These are phyloP conservation scores for Spodoptera litura DNA, from an alignment of 1,140 invertebrate species.

Conservation along the genomic window DNA sequence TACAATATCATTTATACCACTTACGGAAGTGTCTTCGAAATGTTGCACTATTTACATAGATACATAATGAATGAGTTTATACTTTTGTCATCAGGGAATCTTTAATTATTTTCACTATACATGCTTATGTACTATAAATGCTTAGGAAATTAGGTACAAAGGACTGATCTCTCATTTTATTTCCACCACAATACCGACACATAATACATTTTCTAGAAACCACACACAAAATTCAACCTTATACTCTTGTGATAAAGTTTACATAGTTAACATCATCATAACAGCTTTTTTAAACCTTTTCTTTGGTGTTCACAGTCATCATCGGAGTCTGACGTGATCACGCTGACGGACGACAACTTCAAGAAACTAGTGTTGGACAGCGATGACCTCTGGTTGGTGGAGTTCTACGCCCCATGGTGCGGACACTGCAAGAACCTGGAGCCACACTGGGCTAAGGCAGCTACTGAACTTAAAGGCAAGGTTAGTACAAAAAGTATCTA, in stretches of 20 bases:
- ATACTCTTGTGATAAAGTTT: too few species aligned
- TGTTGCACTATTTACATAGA: not conserved
- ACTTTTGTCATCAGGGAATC: too few species aligned
- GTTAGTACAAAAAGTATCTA: constrained; percentile 67
- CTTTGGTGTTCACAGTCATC: constrained; percentile 66
- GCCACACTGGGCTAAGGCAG: constrained; percentile 97
- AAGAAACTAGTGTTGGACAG: constrained; percentile 95
- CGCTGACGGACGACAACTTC: constrained; percentile 98
- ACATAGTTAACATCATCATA: too few species aligned
- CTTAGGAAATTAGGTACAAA: too few species aligned
- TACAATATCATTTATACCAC: not conserved
- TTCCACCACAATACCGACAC: not conserved
- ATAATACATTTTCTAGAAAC: too few species aligned
- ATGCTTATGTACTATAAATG: too few species aligned
- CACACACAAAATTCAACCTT: too few species aligned
- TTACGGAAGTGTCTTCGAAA: constrained; percentile 20
- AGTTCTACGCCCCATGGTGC: constrained; percentile 99
- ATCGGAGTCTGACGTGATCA: constrained; percentile 90
- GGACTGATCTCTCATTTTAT: not conserved
- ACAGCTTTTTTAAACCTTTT: not conserved
- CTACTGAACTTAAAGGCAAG: constrained; percentile 97
- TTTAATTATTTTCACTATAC: too few species aligned
- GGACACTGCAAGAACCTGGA: constrained; percentile 98
- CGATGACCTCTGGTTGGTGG: constrained; percentile 97
- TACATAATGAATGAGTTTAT: not conserved